phyloP scores from a whole-genome alignment of 23 tunicate genomes.

The Trididemnum miniatum region DNA sequence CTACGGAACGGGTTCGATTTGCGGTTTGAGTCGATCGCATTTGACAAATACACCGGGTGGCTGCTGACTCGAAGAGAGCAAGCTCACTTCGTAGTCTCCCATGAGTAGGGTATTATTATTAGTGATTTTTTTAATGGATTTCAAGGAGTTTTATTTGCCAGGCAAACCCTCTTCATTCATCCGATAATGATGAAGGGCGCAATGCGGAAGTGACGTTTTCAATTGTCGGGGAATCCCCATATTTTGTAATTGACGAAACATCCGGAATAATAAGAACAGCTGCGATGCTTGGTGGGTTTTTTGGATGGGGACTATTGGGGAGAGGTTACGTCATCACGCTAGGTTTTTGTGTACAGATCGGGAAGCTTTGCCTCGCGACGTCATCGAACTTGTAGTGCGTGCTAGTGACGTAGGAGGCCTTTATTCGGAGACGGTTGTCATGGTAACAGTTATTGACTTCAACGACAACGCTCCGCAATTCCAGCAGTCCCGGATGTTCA shows the following conservation, averaged over 20 bases:
- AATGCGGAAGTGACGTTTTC: slow-evolving; percentile 66
- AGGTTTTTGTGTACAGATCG: slow-evolving; percentile 11
- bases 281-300: not conserved
- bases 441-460: slow-evolving; percentile 44
- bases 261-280: slow-evolving; percentile 7
- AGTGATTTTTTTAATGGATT: no score
- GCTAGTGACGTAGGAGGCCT: slow-evolving; percentile 53
- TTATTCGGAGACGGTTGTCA: slow-evolving; percentile 34
- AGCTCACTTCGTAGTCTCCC: no score
- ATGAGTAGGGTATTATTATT: no score
- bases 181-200: slow-evolving; percentile 48
- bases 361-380: slow-evolving; percentile 22
- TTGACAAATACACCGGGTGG: no score
- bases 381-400: slow-evolving; percentile 35
- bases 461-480: slow-evolving; percentile 75
- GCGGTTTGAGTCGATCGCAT: no score
- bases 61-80: no score
- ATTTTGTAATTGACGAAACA: not conserved
- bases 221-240: slow-evolving; percentile 5
- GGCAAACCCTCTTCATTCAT: slow-evolving; percentile 37
- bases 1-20: no score
- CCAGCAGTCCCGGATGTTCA: not conserved
- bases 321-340: no score
- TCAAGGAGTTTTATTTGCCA: no score
- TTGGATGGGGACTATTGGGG: no score